A percentile compares a stretch with the other conserved stretches of the same genome.
Evolutionary conservation across 2,113 vertebrate species (phyloP).

Genomic region (Lontra canadensis): DNA sequence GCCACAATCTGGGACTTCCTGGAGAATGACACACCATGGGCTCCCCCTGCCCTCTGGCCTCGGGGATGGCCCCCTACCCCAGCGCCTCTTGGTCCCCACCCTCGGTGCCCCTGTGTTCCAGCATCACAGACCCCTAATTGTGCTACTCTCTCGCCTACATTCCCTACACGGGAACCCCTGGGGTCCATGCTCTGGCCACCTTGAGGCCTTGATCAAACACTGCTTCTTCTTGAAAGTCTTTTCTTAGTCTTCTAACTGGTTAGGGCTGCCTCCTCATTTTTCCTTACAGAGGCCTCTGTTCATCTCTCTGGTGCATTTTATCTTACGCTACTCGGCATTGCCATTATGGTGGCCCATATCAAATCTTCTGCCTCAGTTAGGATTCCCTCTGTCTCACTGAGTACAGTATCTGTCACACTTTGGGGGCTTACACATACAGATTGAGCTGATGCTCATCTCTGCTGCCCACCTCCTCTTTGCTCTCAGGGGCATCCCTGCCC

Average conservation of each 20-base stretch:
- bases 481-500: not conserved
- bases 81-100: not conserved
- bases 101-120: rapidly evolving
- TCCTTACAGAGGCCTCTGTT: not conserved
- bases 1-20: not conserved
- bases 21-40: not conserved
- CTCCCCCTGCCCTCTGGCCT: not conserved
- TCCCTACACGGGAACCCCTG: not conserved
- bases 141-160: not conserved
- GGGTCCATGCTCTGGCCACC: not conserved
- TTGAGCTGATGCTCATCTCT: not conserved
- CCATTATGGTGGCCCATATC: not conserved
- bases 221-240: not conserved
- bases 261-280: not conserved
- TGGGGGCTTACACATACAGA: not conserved
- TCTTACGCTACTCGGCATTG: not conserved
- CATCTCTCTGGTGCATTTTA: not conserved
- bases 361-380: not conserved
- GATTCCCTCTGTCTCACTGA: not conserved
- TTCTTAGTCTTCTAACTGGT: not conserved
- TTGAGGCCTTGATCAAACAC: not conserved
- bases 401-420: not conserved
- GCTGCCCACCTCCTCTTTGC: not conserved
- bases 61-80: rapidly evolving
- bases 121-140: rapidly evolving